These are phyloP conservation scores for Meda fulgida DNA, from an alignment of 2,797 vertebrate genomes.

Conservation along the genomic window DNA sequence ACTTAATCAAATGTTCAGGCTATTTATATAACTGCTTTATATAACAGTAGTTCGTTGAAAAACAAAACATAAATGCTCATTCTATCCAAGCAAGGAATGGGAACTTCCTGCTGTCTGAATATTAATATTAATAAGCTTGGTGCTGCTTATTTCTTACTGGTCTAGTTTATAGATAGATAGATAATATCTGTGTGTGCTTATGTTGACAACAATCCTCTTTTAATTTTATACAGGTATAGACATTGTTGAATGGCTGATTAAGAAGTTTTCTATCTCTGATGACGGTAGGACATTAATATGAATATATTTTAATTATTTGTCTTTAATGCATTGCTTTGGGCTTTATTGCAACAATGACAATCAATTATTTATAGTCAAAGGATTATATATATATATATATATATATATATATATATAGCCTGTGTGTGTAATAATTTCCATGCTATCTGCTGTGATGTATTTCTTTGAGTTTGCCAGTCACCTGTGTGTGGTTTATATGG, in stretches of 20 bases:
- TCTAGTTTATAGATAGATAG: background rate
- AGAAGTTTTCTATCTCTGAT: constrained; percentile 83
- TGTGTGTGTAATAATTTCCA: constrained; percentile 37
- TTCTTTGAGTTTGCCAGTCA: constrained; percentile 27
- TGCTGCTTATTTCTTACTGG: background rate
- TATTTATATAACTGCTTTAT: background rate
- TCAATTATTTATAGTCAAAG: background rate
- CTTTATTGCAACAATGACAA: background rate
- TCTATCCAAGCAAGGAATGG: background rate
- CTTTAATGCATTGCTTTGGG: background rate
- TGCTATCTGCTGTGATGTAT: constrained; percentile 27
- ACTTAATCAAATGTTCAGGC: background rate
- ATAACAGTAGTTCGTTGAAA: background rate
- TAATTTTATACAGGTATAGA: constrained; percentile 80
- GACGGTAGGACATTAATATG: constrained; percentile 82
- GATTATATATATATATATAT: no score
- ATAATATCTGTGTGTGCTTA: constrained; percentile 26
- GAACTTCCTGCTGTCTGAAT: background rate
- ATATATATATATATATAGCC: background rate
- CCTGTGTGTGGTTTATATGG: constrained; percentile 36
- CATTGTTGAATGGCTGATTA: constrained; percentile 86
- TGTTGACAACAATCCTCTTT: constrained; percentile 4
- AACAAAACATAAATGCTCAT: background rate
- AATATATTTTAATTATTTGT: background rate
- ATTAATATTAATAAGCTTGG: background rate